Evolutionary conservation across 2,888 invertebrate genomes (phyloP).

Genomic region (Mesoligia furuncula): DNA sequence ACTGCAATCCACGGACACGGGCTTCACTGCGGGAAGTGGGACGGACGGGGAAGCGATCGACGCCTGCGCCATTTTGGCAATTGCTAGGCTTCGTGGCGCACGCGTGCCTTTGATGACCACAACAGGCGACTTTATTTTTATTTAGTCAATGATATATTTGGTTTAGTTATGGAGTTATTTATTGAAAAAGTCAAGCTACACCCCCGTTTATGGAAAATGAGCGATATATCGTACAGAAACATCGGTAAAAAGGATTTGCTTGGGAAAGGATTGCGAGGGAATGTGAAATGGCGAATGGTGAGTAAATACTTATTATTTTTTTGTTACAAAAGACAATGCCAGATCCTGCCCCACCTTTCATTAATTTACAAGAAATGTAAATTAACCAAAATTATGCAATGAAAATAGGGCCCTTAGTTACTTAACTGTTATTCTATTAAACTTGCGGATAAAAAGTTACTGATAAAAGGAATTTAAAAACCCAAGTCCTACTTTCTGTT

Average conservation of each 20-base stretch:
- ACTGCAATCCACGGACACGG: no score
- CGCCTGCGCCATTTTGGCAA: constrained; percentile 29
- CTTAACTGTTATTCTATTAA: no score
- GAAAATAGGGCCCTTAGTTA: no score
- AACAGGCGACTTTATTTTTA: constrained; percentile 35
- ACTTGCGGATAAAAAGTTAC: no score
- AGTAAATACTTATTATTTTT: constrained; percentile 45
- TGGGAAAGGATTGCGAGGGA: constrained; percentile 64
- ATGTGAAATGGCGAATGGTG: constrained; percentile 60
- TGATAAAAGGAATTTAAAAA: no score
- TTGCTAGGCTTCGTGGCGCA: constrained; percentile 34
- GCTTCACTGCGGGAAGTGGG: constrained; percentile 11
- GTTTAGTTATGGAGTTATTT: constrained; percentile 61
- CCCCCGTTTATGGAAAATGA: constrained; percentile 64
- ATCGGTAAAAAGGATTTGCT: constrained; percentile 57
- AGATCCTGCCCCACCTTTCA: no score
- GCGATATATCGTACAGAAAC: constrained; percentile 59
- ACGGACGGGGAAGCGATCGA: constrained; percentile 16
- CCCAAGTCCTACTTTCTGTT: no score
- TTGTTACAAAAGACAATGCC: constrained; percentile 33
- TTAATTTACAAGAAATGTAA: no score
- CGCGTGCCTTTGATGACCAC: constrained; percentile 38
- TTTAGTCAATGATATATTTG: constrained; percentile 35
- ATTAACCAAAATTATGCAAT: no score
- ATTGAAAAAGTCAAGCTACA: constrained; percentile 62